A percentile compares a stretch with the other conserved stretches of the same genome.
These are phyloP conservation scores for Drosophila takahashii DNA, from an alignment of 1,140 invertebrate species.

Conservation along the genomic window DNA sequence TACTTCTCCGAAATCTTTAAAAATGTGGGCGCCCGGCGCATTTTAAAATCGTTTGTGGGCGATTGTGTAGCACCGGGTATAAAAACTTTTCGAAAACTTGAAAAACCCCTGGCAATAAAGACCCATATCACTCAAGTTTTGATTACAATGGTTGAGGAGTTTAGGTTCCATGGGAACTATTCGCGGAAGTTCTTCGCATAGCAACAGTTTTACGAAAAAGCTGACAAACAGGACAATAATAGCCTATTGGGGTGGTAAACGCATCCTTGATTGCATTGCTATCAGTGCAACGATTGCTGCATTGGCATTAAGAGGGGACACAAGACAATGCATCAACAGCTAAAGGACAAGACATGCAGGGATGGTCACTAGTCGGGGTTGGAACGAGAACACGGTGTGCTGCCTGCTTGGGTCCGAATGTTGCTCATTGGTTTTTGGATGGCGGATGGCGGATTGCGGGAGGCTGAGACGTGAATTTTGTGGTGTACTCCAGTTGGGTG, in stretches of 20 bases:
- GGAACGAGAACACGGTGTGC: conserved; percentile 20
- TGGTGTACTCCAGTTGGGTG: conserved; percentile 76
- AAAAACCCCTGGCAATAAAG: too few relatives aligned
- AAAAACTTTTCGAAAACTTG: neutral
- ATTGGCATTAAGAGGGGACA: conserved; percentile 8
- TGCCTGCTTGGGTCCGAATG: conserved; percentile 21
- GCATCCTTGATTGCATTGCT: conserved; percentile 6
- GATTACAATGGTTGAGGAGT: neutral
- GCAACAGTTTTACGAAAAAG: conserved; percentile 3
- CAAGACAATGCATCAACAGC: conserved; percentile 20
- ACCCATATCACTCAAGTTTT: neutral
- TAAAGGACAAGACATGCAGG: conserved; percentile 4
- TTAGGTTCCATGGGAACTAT: neutral
- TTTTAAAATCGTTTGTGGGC: too few relatives aligned
- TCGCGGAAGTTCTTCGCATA: neutral
- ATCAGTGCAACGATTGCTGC: conserved; percentile 9
- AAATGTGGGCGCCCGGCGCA: too few relatives aligned
- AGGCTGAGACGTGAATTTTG: conserved; percentile 73
- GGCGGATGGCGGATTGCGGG: conserved; percentile 25
- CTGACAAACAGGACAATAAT: conserved; percentile 4
- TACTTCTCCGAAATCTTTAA: too few relatives aligned
- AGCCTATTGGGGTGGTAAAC: conserved; percentile 14
- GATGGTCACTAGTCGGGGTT: conserved; percentile 20
- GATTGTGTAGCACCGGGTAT: too few relatives aligned
- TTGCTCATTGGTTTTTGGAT: conserved; percentile 48